Conservation (phyloP, 2,113 vertebrate species). For the Casuarius casuarius region DNA sequence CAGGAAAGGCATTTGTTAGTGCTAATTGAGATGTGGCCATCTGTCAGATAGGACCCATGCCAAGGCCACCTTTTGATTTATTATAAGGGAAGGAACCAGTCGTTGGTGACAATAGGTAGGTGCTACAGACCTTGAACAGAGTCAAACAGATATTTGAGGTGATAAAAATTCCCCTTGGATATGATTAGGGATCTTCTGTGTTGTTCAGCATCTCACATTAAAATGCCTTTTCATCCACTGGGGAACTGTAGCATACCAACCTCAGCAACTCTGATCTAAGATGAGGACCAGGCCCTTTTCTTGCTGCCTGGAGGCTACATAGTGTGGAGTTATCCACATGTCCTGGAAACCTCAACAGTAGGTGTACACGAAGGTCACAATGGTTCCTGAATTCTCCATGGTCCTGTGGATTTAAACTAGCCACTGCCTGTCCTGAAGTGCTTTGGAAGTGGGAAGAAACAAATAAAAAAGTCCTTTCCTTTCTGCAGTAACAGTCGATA, state of each 20-base stretch:
- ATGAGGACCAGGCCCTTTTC: background rate
- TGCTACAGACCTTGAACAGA: background rate
- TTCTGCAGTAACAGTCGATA: background rate
- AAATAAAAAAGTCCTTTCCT: background rate
- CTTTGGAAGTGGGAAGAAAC: background rate
- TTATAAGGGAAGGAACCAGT: background rate
- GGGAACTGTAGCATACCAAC: background rate
- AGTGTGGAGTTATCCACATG: background rate
- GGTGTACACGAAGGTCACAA: background rate
- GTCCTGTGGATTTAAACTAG: background rate
- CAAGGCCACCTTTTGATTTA: background rate
- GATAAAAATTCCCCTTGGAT: background rate
- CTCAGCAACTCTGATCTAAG: background rate
- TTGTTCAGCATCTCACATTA: background rate
- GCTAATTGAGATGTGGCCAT: conserved; percentile 35
- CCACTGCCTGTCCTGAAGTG: background rate
- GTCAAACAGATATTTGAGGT: background rate
- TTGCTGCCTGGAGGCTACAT: background rate
- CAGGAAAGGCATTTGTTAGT: background rate
- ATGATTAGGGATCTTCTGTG: background rate
- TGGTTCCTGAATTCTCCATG: background rate
- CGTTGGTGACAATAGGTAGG: background rate
- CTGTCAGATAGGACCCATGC: conserved; percentile 28
- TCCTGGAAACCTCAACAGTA: background rate
- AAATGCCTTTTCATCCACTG: background rate